Base-by-base conservation (phyloP, 2,797 vertebrate genomes). In the Adrianichthys oophorus region DNA sequence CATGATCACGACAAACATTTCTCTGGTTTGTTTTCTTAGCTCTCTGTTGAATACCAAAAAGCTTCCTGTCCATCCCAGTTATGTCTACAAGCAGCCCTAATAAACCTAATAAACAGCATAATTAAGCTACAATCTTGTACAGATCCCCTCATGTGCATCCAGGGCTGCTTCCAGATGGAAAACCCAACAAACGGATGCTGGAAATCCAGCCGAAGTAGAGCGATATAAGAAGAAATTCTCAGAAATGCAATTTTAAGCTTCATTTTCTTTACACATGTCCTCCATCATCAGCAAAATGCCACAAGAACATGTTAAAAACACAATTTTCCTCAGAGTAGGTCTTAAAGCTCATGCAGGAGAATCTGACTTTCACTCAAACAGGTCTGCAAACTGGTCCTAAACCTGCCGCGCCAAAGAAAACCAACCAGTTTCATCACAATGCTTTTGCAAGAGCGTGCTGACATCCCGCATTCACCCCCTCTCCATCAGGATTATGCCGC, bases 61-160 rank as follows among this genome's bases (percentile, higher is more conserved):
- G 17, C 12, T 51, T 51, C 21, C 18, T 46, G 41, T 24, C 15
- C 24, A 41, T 53, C 29, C 49, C n/a, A n/a, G 26, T 41, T 32
- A 46, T 67, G 62, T 74, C 67, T 58, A 70, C 57, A 66, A 48
- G 56, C 74, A 68, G 72, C 16, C 50, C 47, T 32, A 47, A 70
- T 79, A 63, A 78, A 80, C 40, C 68, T 61, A 81, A 84, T 78
- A 64, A 72, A 63, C 47, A 26, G 45, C 24, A 3, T 83, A 80
- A 85, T 85, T 58, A 69, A 76, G 83, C 80, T 83, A 72, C 41
- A 56, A 42, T 1, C 41, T 40, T n/a, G 14, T 51, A 45, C 74
- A 79, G 78, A 59, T 52, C 44, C 42, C n/a, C 47, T 14, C 43
- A 19, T 44, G 56, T 54, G 24, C 55, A 54, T 55, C 54, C 59